Base-by-base conservation (phyloP, 2,797 vertebrate species). In the Tauraco hartlaubi region DNA sequence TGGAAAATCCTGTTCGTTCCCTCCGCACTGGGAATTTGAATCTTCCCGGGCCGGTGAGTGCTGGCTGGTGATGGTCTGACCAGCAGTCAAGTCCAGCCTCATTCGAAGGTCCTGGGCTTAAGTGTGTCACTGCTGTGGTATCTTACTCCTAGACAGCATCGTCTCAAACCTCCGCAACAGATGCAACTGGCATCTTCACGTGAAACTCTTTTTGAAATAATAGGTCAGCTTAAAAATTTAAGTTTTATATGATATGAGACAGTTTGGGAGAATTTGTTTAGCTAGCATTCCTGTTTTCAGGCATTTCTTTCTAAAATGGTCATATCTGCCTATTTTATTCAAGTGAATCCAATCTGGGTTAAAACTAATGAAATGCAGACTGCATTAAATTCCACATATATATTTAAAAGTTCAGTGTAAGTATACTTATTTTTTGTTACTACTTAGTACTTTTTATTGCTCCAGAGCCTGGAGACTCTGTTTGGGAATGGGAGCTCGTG, bases 361-460 rank as follows among this genome's bases (percentile, higher is more conserved):
- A 55, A 93, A 95, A 81, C 21, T 90, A 92, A 93, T 83, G 46
- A 87, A 88, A 92, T 75, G 9, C 84, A 90, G 75, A 12, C 62
- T 78, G 46, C 14, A 26, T 94, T 92, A 68, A 79, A 85, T 94
- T 93, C 52, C 43, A 66, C 1, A 2, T 64, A 21, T 64, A 3
- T 55, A 68, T 77, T 91, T 90, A 6, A 52, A 79, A 63, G 37
- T 87, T 93, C 43, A 63, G 13, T 35, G 6, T 31, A 61, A 59
- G 18, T 31, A 52, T 56, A 83, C 31, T 83, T 85, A 26, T 39
- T 37, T 90, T 90, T 86, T 52, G 55, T 87, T 93, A 1, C 26
- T 79, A 31, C 74, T 85, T 83, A 77, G 9, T 71, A 4, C 29
- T 77, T 80, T 81, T 89, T 77, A 48, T 85, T 85, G 52, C 51